A percentile compares a stretch with the other conserved stretches of the same genome.
Conservation (phyloP, 2,797 vertebrate species). For the Rhynchotus rufescens region DNA sequence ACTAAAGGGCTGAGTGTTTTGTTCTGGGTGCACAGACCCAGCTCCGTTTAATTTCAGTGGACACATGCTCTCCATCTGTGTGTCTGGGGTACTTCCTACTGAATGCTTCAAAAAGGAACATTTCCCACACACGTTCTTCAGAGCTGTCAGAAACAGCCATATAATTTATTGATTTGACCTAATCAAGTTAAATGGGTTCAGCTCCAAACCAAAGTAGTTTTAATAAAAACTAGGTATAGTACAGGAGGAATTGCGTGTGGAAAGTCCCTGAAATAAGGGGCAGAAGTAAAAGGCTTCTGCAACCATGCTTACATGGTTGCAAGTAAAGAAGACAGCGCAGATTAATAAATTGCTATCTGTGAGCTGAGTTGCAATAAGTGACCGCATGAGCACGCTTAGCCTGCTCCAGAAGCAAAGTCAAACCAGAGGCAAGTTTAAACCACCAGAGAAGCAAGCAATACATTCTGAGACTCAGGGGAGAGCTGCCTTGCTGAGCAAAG, state of each 20-base stretch:
- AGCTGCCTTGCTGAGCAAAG: not conserved
- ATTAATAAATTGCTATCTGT: not conserved
- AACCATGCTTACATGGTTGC: not conserved
- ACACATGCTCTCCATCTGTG: conserved; percentile 73
- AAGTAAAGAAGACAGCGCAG: not conserved
- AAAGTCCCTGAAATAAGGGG: conserved; percentile 5
- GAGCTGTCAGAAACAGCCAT: conserved; percentile 46
- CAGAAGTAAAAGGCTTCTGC: not conserved
- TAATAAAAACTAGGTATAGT: not conserved
- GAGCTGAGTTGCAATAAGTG: not conserved
- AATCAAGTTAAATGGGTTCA: conserved; percentile 12
- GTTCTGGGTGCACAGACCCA: not conserved
- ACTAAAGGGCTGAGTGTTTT: conserved; percentile 17
- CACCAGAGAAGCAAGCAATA: not conserved
- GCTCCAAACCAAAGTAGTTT: not conserved
- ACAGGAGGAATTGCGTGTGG: not conserved
- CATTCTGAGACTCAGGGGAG: not conserved
- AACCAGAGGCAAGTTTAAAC: not conserved
- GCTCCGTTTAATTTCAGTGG: conserved; percentile 22
- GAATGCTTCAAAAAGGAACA: conserved; percentile 1
- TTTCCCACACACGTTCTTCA: conserved; percentile 17
- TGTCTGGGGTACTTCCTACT: conserved; percentile 66
- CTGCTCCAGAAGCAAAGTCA: not conserved
- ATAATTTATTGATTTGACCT: conserved; percentile 56
- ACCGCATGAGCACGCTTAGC: not conserved